Base-by-base conservation (phyloP, 2,888 invertebrate species). In the Microchrysa polita region DNA sequence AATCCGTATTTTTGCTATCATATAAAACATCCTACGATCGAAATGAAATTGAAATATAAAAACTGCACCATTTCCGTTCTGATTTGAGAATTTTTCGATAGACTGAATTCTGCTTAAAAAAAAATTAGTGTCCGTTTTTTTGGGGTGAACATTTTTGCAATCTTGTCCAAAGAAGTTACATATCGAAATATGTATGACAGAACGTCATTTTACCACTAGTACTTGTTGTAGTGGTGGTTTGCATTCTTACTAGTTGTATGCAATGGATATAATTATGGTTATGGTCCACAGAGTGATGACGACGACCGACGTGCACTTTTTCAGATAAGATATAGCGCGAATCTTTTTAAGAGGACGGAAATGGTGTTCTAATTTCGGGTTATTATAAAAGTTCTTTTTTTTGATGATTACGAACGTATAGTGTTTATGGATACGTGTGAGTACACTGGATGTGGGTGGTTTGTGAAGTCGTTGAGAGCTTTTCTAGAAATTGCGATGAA, bases 361-460 rank as follows among this genome's bases (percentile, higher is more conserved):
- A 44, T 65, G 18, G 65, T 22, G 65, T 48, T 65, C 65, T 48
- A 65, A 65, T 65, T 65, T 65, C 44, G 48, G 48, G 48, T 44
- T 65, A 65, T 65, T 65, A 65, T 65, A 65, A 65, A n/a, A 65
- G 20, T 48, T 18, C 48, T 48, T 65, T 65, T n/a, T n/a, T 65
- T 65, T 65, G 44, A 48, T 63, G 40, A 55, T 20, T 12, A 48
- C 48, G n/a, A n/a, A n/a, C n/a, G 12, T 12, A 48, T n/a, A n/a
- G 12, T 48, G 48, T 48, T 7, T 42, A 42, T 7, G 42, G 7
- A 12, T 12, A 48, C 48, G 12, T 48, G 7, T 7, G 27, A 5
- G 52, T 52, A 4, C 16, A 52, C 5, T 4, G 12, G 52, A 52
- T 52, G 52, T 52, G 52, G 52, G 52, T 52, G n/a, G n/a, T n/a